Percentiles rank a stretch among this genome's conserved stretches.
Conservation (phyloP, 1,140 invertebrate genomes). For the Triops longicaudatus region DNA sequence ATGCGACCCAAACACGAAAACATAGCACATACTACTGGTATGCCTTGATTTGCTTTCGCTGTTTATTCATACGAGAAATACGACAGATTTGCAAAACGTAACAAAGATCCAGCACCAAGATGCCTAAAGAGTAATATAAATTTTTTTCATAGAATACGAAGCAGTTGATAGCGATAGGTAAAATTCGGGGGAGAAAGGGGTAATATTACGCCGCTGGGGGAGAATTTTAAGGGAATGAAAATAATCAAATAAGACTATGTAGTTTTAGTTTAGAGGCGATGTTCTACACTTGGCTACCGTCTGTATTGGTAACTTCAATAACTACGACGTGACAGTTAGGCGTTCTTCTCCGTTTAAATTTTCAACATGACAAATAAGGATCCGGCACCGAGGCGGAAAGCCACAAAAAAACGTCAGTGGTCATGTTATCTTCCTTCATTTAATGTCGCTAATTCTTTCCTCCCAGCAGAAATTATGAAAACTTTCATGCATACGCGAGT, state of each 20-base stretch:
- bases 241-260: background rate
- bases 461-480: background rate
- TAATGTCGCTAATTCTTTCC: background rate
- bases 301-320: background rate
- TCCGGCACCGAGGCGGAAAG: background rate
- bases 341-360: background rate
- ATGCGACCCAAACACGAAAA: no score
- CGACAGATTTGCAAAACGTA: no score
- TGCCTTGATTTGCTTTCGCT: no score
- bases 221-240: background rate
- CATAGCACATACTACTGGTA: no score
- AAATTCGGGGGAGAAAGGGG: no score
- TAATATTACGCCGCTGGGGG: no score
- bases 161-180: no score
- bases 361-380: background rate
- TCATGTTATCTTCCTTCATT: background rate
- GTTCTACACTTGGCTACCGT: background rate
- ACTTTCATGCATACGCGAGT: background rate
- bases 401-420: background rate
- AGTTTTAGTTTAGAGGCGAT: background rate
- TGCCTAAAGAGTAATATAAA: no score
- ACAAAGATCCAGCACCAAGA: no score
- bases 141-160: no score
- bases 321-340: background rate
- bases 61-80: no score